Base-by-base conservation (phyloP, 2,113 vertebrate species). In the Calyptommatus sinebrachiatus region DNA sequence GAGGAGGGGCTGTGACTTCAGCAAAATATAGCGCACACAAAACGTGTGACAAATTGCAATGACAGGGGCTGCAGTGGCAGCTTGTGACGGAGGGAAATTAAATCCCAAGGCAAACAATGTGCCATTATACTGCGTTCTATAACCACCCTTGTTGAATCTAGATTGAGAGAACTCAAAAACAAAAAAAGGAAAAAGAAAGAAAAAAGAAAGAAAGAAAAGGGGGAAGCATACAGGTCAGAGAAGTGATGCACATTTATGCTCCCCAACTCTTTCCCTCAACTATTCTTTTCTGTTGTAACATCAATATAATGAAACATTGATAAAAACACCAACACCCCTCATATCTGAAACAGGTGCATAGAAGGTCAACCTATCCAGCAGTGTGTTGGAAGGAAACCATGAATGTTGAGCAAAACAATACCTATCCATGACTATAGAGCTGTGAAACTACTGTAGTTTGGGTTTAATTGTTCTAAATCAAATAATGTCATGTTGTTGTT, bases 21-120 rank as follows among this genome's bases (percentile, higher is more conserved):
- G 93, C 91, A 89, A 95, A 93, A 95, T 95, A 95, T 94, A 95
- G 92, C 94, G 20, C 91, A 94, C 94, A 95, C 94, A 81, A 94
- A 95, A 92, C 88, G 89, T 94, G 95, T 95, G 94, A 95, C 95
- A 86, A 95, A 95, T 95, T 84, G 93, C 89, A 81, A 85, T 94
- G 95, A 95, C 95, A 95, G 91, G 86, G 89, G 88, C 92, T 92
- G 89, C 81, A 72, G 93, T 91, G 93, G 93, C 92, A 87, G 24
- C 94, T 92, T 90, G 93, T 94, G 95, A 95, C 91, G 94, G 93
- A 95, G 92, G 90, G 94, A 95, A 95, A 95, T 94, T 94, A 95
- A 95, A 95, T 94, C 95, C 91, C 87, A 73, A 79, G 62, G 86
- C 87, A 85, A 86, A 95, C 95, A 95, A 95, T 93, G 71, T 91